phyloP scores from a whole-genome alignment of 1,140 invertebrate species.

The Globodera rostochiensis region DNA sequence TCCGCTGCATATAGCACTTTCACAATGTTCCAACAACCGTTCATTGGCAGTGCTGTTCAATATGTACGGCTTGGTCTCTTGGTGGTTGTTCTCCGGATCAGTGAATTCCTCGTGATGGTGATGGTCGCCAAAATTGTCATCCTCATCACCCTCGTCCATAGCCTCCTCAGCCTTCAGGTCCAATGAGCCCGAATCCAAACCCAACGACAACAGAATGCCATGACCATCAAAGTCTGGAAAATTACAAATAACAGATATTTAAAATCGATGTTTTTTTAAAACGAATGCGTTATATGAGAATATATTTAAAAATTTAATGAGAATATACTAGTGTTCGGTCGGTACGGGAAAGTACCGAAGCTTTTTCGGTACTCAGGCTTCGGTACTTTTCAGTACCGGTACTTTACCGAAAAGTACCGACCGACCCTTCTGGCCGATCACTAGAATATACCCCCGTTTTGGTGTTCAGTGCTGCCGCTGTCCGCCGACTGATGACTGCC shows the following conservation, averaged over 20 bases:
- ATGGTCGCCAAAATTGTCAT: not conserved
- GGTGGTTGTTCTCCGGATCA: not conserved
- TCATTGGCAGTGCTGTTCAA: not conserved
- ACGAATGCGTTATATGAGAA: no score
- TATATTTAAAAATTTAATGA: no score
- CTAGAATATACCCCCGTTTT: not conserved
- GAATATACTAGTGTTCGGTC: no score
- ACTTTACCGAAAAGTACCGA: no score
- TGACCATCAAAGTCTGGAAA: slow-evolving; percentile 20
- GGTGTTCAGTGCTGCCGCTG: not conserved
- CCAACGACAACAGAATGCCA: slow-evolving; percentile 57
- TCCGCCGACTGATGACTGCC: slow-evolving; percentile 5
- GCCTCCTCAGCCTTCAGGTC: slow-evolving; percentile 14
- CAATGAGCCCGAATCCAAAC: slow-evolving; percentile 51
- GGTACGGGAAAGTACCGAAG: no score
- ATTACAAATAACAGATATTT: not conserved
- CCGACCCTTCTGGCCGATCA: no score
- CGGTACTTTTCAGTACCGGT: no score
- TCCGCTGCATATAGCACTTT: slow-evolving; percentile 11
- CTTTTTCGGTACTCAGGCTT: no score
- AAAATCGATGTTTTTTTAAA: not conserved
- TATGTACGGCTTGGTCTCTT: not conserved
- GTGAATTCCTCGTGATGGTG: not conserved
- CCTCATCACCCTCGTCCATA: not conserved
- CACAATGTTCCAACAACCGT: slow-evolving; percentile 7